Evolutionary conservation across 2,797 vertebrate genomes (phyloP), one percentile per base, ranked within the genome.

Genomic region (Nyctalus aviator): DNA sequence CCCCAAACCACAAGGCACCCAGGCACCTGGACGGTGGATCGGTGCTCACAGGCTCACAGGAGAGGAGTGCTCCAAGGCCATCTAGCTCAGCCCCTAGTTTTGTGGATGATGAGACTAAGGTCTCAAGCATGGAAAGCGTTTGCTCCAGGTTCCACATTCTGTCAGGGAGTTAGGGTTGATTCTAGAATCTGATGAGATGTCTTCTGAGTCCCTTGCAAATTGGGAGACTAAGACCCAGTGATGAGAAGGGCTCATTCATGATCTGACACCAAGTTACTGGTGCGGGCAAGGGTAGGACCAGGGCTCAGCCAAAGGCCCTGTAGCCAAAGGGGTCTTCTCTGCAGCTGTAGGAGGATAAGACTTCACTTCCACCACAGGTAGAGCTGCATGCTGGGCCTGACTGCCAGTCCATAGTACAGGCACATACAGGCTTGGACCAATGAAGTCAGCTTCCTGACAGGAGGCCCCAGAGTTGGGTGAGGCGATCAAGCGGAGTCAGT

Each of bases 311-410:
- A 6, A 64, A 66, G 57, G 1, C 18, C 18, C 30, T 55, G 69
- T 32, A 53, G 30, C 62, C 25, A 44, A 53, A 12, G 57, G 32
- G 41, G 50, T 12, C 44, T 71, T 96, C 96, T 98, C 94, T 98
- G 98, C 98, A 99, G 96, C 96, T 99, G 98, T 86, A 99, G 95
- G 78, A 97, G 88, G 83, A 97, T 98, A 90, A 98, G 97, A 97
- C 98, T 97, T 4, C 46, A 68, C 90, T 99, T 98, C 98, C 98
- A 98, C 98, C 98, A 98, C 17, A 98, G 94, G 90, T 96, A 97
- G 89, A 75, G 96, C 55, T 66, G 83, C 97, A 98, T 91, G 78
- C 35, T 21, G 0, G 97, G 97, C 1, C 98, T 98, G 46, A 50
- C 98, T 97, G 98, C 97, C 93, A 98, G 97, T 20, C 97, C 95